Conservation (phyloP, 2,113 vertebrate species). For the Cryptomyrus ogoouensis region DNA sequence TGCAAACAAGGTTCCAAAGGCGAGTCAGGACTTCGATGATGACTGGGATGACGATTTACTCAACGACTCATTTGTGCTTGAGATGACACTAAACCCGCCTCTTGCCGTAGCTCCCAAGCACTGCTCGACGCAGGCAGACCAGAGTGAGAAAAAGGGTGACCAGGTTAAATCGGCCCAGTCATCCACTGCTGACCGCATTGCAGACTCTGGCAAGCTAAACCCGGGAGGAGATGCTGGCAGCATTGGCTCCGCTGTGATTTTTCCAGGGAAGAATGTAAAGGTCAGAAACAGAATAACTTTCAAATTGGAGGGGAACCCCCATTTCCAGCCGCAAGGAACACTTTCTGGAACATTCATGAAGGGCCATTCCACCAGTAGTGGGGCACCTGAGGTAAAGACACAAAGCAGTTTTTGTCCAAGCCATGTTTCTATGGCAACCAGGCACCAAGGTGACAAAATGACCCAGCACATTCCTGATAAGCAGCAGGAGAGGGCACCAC, state of each 20-base stretch:
- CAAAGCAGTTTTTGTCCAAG: background rate
- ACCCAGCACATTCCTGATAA: background rate
- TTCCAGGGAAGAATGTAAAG: constrained; percentile 1
- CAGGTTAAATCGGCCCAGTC: background rate
- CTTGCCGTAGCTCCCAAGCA: constrained; percentile 36
- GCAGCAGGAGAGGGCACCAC: background rate
- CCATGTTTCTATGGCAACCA: background rate
- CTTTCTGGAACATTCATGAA: background rate
- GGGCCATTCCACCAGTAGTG: background rate
- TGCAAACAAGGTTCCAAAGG: background rate
- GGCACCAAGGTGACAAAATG: background rate
- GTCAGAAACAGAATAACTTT: constrained; percentile 26
- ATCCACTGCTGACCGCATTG: background rate
- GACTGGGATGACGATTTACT: constrained; percentile 74
- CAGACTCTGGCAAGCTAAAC: constrained; percentile 5
- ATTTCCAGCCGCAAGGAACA: constrained; percentile 22
- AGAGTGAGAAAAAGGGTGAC: background rate
- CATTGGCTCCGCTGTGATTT: background rate
- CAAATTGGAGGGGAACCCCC: constrained; percentile 31
- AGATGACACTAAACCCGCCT: constrained; percentile 70
- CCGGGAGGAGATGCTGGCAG: no score
- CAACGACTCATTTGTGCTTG: constrained; percentile 69
- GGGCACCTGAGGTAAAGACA: background rate
- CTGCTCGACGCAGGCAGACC: constrained; percentile 45
- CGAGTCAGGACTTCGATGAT: constrained; percentile 57